Evolutionary conservation across 2,888 invertebrate species (phyloP), one percentile per base, ranked within the genome.

Genomic region (Drosophila tanythrix): DNA sequence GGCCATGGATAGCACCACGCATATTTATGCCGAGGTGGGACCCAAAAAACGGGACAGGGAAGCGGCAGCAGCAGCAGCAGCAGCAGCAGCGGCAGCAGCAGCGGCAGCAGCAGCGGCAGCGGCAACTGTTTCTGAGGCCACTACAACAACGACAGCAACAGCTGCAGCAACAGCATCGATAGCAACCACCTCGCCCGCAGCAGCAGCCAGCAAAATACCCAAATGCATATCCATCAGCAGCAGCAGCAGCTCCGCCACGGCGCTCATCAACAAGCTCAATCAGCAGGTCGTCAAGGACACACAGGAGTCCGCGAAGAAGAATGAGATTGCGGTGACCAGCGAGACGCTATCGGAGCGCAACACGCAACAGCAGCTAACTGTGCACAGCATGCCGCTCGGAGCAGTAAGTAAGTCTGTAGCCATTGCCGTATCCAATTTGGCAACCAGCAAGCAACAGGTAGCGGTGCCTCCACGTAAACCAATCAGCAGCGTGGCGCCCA

Each of bases 1-100:
- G 97, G 93, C 98, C 97, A 93, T 97, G 97, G 48, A 98, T 97
- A 94, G 98, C 97, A 94, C 98, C 96, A 92, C 97, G 96, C 43
- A 98, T 94, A 95, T 93, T 92, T 94, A 91, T 50, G 91, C 91
- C 0, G 92, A 92, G 53, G 90, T 92, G 38, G 92, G 92, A 3
- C 92, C 92, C 43, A 92, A 92, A 63, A 91, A 92, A 36, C 68
- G 92, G 5, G 91, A 91, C 53, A 63, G 82, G 25, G 80, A 90
- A 2, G 82, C 82, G 13, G 87, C 79, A 2, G 81, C 86, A 2
- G 89, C 90, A 0, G 77, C 86, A 0, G 82, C 84, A 0, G 76
- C 79, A 0, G 83, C 89, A 0, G 78, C 80, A 0, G 83, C 73
- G n/a, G n/a, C n/a, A 1, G 74, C 75, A 2, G 79, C 81, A 8